Conservation (phyloP, 2,797 vertebrate species). For the Pempheris klunzingeri region DNA sequence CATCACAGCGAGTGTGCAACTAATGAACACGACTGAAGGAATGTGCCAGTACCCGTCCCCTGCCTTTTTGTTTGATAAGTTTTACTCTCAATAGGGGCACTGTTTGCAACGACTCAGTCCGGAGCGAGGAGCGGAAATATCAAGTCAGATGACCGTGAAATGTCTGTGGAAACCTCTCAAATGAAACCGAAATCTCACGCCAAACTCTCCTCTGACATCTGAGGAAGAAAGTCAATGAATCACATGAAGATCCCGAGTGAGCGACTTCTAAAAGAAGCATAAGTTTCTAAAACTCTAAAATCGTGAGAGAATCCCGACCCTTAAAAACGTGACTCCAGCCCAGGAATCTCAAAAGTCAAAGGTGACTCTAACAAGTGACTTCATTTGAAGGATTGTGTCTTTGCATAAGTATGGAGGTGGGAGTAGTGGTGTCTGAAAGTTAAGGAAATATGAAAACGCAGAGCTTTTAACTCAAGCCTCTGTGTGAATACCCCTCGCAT, state of each 20-base stretch:
- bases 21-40: constrained; percentile 78
- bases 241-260: constrained; percentile 47
- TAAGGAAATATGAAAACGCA: constrained; percentile 73
- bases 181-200: constrained; percentile 49
- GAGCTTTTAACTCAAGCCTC: constrained; percentile 73
- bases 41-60: constrained; percentile 56
- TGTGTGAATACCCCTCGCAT: constrained; percentile 81
- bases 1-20: constrained; percentile 74
- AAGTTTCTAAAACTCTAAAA: constrained; percentile 51
- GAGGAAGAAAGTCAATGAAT: constrained; percentile 45
- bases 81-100: constrained; percentile 71
- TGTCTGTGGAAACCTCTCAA: constrained; percentile 57
- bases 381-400: constrained; percentile 75
- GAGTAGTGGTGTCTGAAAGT: constrained; percentile 41
- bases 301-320: constrained; percentile 61
- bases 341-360: constrained; percentile 37
- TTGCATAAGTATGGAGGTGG: constrained; percentile 53
- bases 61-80: constrained; percentile 69
- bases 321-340: constrained; percentile 34
- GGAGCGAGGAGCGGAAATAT: constrained; percentile 61
- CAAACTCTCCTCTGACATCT: constrained; percentile 40
- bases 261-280: constrained; percentile 26
- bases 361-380: constrained; percentile 67
- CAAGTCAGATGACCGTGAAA: constrained; percentile 68
- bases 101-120: constrained; percentile 71